Evolutionary conservation across 2,888 invertebrate species (phyloP).

Genomic region (Drosophila neotestacea): DNA sequence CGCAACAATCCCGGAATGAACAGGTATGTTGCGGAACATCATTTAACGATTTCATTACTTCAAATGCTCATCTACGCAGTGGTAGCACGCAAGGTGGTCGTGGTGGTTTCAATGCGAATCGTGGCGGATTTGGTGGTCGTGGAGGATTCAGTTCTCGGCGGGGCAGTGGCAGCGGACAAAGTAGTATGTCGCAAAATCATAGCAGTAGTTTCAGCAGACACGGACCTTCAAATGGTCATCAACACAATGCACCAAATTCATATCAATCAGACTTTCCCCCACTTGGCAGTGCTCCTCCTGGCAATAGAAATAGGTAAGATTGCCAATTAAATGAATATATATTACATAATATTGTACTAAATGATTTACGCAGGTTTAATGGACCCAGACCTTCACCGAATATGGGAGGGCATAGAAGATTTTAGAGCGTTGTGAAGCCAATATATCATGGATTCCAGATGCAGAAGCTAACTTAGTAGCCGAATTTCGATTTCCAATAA

Average conservation of each 20-base stretch:
- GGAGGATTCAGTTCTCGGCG: slow-evolving; percentile 80
- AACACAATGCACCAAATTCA: slow-evolving; percentile 64
- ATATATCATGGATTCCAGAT: slow-evolving; percentile 26
- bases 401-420: slow-evolving; percentile 83
- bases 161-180: slow-evolving; percentile 73
- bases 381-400: slow-evolving; percentile 75
- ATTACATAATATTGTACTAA: not conserved
- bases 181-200: slow-evolving; percentile 82
- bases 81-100: slow-evolving; percentile 79
- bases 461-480: slow-evolving; percentile 49
- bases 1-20: slow-evolving; percentile 51
- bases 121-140: slow-evolving; percentile 66
- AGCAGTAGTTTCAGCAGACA: slow-evolving; percentile 85
- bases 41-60: not conserved
- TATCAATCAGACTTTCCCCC: slow-evolving; percentile 83
- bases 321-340: not conserved
- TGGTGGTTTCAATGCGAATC: slow-evolving; percentile 61
- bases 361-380: slow-evolving; percentile 78
- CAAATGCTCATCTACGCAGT: slow-evolving; percentile 19
- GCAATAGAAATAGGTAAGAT: slow-evolving; percentile 78
- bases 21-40: slow-evolving; percentile 47
- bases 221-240: slow-evolving; percentile 56
- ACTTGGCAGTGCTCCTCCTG: slow-evolving; percentile 58
- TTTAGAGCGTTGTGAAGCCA: slow-evolving; percentile 62
- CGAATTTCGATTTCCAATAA: slow-evolving; percentile 67